Conservation (phyloP, 2,113 vertebrate genomes). For the Thunnus maccoyii region DNA sequence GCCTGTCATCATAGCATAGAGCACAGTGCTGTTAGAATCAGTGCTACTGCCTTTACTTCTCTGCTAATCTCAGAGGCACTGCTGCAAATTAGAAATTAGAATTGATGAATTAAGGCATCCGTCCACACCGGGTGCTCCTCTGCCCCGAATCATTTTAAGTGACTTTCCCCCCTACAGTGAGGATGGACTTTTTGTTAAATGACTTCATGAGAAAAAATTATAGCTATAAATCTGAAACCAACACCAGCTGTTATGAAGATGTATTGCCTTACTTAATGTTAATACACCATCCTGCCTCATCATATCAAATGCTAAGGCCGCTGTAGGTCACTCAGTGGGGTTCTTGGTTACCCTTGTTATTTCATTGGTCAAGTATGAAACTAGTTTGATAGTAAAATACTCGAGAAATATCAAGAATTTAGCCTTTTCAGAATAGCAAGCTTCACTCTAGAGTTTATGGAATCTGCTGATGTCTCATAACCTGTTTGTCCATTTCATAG, state of each 20-base stretch:
- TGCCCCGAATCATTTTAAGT: conserved; percentile 74
- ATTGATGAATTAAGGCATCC: conserved; percentile 76
- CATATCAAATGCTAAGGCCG: conserved; percentile 51
- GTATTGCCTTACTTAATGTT: conserved; percentile 73
- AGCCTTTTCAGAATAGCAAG: not conserved
- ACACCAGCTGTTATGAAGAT: conserved; percentile 77
- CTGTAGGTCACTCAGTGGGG: conserved; percentile 48
- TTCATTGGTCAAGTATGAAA: conserved; percentile 39
- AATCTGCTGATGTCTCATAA: no score
- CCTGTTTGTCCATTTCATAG: not conserved
- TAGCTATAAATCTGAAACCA: conserved; percentile 72
- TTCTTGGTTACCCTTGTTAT: conserved; percentile 42
- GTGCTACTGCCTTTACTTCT: conserved; percentile 34
- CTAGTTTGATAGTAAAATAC: conserved; percentile 37
- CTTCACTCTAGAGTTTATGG: not conserved
- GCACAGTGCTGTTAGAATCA: conserved; percentile 10
- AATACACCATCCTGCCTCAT: conserved; percentile 54
- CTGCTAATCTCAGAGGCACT: conserved; percentile 66
- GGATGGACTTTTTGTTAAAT: conserved; percentile 69
- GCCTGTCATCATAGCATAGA: not conserved
- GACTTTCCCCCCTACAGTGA: conserved; percentile 58
- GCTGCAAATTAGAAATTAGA: conserved; percentile 68
- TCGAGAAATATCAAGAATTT: conserved; percentile 19
- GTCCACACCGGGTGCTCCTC: conserved; percentile 49
- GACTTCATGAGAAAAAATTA: conserved; percentile 75